A percentile compares a stretch with the other conserved stretches of the same genome.
Conservation (phyloP, 2,113 vertebrate genomes). For the Butorides virescens region DNA sequence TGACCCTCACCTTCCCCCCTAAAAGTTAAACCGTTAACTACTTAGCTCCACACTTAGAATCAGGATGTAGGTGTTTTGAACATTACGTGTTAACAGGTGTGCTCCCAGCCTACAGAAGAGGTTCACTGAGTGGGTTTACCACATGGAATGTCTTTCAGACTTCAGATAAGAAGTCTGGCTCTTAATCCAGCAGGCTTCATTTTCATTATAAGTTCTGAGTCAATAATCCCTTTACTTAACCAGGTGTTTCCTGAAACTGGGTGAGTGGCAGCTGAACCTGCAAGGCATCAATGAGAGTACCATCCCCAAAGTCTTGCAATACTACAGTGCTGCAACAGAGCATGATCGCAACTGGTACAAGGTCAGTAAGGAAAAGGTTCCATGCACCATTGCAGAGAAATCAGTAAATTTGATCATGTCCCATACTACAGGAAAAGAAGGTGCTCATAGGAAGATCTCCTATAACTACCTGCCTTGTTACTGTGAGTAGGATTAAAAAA, state of each 20-base stretch:
- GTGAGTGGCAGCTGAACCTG: constrained; percentile 97
- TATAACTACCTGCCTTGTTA: not conserved
- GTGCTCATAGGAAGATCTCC: not conserved
- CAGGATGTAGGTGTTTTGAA: not conserved
- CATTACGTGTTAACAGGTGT: not conserved
- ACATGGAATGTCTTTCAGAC: not conserved
- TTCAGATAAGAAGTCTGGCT: not conserved
- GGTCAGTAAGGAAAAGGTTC: constrained; percentile 68
- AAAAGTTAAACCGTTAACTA: not conserved
- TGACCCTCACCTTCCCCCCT: not conserved
- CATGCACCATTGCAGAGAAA: not conserved
- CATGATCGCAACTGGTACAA: constrained; percentile 99
- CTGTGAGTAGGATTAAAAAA: not conserved
- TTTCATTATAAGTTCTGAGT: not conserved
- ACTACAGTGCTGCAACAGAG: constrained; percentile 95
- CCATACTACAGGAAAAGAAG: not conserved
- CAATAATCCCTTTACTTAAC: constrained; percentile 21
- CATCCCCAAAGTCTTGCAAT: constrained; percentile 95
- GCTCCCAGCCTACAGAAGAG: not conserved
- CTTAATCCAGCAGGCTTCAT: not conserved
- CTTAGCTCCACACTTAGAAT: not conserved
- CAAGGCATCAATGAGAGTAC: constrained; percentile 99
- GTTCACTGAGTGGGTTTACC: not conserved
- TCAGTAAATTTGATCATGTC: not conserved
- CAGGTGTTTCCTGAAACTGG: constrained; percentile 97